Base-by-base conservation (phyloP, 2,888 invertebrate genomes). In the Rhogogaster chlorosoma region DNA sequence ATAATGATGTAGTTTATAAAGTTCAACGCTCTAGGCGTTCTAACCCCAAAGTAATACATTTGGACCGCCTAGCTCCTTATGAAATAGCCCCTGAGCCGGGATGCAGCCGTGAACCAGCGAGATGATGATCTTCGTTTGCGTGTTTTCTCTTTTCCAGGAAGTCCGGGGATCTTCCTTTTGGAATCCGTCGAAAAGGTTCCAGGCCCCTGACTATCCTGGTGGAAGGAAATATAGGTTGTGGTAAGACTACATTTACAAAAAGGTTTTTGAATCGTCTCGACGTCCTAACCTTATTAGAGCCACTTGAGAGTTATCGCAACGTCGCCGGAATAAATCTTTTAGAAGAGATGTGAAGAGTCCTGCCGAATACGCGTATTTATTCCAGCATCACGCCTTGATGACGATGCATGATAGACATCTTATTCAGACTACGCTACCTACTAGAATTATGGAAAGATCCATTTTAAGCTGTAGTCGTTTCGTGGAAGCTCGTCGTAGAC, bases 1-100 rank as follows among this genome's bases (percentile, higher is more conserved):
- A 75, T 7, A 85, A 83, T 38, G 82, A 75, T 18, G 77, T 84
- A 4, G 84, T 86, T n/a, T 86, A 78, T n/a, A 12, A 22, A 67
- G 26, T 22, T n/a, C n/a, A n/a, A n/a, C n/a, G n/a, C n/a, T n/a
- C n/a, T n/a, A n/a, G n/a, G n/a, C n/a, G n/a, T n/a, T n/a, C n/a
- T n/a, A n/a, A n/a, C n/a, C n/a, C n/a, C n/a, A n/a, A n/a, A n/a
- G n/a, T n/a, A n/a, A n/a, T n/a, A n/a, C n/a, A n/a, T n/a, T n/a
- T n/a, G n/a, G n/a, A n/a, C n/a, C n/a, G n/a, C n/a, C n/a, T n/a
- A n/a, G n/a, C n/a, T n/a, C n/a, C n/a, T n/a, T n/a, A n/a, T n/a
- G n/a, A n/a, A n/a, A n/a, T n/a, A n/a, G n/a, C n/a, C n/a, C n/a
- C n/a, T n/a, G n/a, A n/a, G n/a, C n/a, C n/a, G n/a, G n/a, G n/a